Base-by-base conservation (phyloP, 2,113 vertebrate species). In the Thunnus thynnus region DNA sequence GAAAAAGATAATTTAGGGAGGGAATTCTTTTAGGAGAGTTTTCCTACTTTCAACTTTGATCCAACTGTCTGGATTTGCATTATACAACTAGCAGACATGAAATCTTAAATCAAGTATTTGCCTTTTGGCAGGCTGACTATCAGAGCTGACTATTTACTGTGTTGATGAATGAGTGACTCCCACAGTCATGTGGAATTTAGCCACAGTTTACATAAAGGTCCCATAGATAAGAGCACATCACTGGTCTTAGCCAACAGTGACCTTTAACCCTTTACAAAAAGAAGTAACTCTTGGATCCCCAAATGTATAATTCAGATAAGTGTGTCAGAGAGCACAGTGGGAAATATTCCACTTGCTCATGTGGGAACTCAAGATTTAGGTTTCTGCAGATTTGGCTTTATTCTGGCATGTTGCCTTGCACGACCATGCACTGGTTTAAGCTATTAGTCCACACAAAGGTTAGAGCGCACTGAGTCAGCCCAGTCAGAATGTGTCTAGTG, bases 371-470 rank as follows among this genome's bases (percentile, higher is more conserved):
- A 30, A 54, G 44, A 36, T 69, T 77, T 36, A 25, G 41, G 32
- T 71, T 72, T 46, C 41, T 72, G 63, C 48, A 77, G 64, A 61
- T 70, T 76, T 46, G 56, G 51, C 70, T 62, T 64, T 20, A 41
- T 58, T 62, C 51, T 73, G 70, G 30, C 47, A 57, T 13, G 30
- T 47, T 64, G 74, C 81, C 70, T 83, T 65, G 72, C 65, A 74
- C 50, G 67, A 55, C 36, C 67, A 56, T 1, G 16, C 58, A 5
- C 84, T 60, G 41, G 18, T 52, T 88, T 76, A 68, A 76, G 68
- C 72, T 72, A 10, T 32, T n/a, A 32, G 60, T 30, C 2, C 55
- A 82, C 67, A 86, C 79, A 86, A 32, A 84, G 73, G 81, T 85
- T 69, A 84, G 52, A 71, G 50, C 22, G 9, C 55, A 65, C 11